A percentile compares a stretch with the other conserved stretches of the same genome.
These are phyloP conservation scores for Halcyon chelicuti DNA, from an alignment of 2,797 vertebrate species.

Conservation along the genomic window DNA sequence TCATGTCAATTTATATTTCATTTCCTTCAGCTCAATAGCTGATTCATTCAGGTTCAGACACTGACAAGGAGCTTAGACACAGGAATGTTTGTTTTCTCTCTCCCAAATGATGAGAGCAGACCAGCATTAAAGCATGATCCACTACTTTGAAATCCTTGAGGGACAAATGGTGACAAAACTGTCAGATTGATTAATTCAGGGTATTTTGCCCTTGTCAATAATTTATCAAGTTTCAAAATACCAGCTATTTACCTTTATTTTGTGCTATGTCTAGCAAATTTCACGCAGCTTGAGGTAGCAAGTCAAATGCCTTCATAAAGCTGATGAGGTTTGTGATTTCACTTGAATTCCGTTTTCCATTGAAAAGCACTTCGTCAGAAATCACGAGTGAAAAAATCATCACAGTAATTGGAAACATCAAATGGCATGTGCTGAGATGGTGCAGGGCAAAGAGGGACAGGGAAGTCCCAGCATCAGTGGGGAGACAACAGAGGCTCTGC, in stretches of 20 bases:
- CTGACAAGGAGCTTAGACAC: background rate
- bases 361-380: background rate
- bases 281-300: background rate
- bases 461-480: background rate
- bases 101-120: background rate
- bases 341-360: background rate
- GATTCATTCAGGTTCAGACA: constrained; percentile 51
- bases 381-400: background rate
- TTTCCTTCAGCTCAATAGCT: constrained; percentile 33
- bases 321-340: background rate
- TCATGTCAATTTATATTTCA: constrained; percentile 46
- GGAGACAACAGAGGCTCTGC: background rate
- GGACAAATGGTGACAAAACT: background rate
- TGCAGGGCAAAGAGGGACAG: background rate
- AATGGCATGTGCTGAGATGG: background rate
- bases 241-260: background rate
- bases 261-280: background rate
- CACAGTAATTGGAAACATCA: background rate
- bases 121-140: background rate
- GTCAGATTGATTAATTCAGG: constrained; percentile 13
- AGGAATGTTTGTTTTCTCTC: constrained; percentile 49
- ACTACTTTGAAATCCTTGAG: background rate
- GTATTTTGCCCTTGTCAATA: constrained; percentile 4
- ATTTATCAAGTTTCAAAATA: constrained; percentile 6
- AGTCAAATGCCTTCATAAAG: background rate